These are phyloP conservation scores for Metalampra italica DNA, from an alignment of 2,888 invertebrate genomes.

Conservation along the genomic window DNA sequence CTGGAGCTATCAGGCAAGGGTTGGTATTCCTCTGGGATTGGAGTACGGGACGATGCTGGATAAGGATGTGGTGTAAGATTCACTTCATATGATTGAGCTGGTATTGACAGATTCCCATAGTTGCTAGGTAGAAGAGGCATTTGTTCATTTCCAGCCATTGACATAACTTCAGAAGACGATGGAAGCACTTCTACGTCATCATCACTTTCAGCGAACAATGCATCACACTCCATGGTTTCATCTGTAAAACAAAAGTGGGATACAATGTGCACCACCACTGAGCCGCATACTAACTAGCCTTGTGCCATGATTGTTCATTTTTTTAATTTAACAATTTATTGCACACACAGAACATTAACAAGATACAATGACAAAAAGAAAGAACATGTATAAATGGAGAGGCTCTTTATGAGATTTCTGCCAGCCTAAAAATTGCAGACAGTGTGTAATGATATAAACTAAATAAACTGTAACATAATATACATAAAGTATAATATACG, in stretches of 20 bases:
- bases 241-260: constrained; percentile 52
- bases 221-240: constrained; percentile 43
- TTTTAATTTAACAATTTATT: too few species aligned
- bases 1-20: constrained; percentile 69
- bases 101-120: constrained; percentile 57
- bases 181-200: constrained; percentile 76
- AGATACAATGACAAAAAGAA: too few species aligned
- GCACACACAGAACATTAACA: too few species aligned
- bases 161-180: constrained; percentile 31
- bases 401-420: too few species aligned
- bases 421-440: too few species aligned
- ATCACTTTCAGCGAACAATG: constrained; percentile 82
- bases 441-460: too few species aligned
- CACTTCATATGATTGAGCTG: constrained; percentile 49
- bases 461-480: too few species aligned
- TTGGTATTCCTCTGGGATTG: constrained; percentile 70
- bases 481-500: too few species aligned
- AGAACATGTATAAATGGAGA: too few species aligned
- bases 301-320: too few species aligned
- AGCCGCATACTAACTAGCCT: too few species aligned
- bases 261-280: too few species aligned
- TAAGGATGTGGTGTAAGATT: constrained; percentile 46
- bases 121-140: constrained; percentile 47
- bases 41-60: constrained; percentile 56
- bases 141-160: constrained; percentile 32